phyloP scores from a whole-genome alignment of 2,797 vertebrate genomes.

The Florisuga fusca region DNA sequence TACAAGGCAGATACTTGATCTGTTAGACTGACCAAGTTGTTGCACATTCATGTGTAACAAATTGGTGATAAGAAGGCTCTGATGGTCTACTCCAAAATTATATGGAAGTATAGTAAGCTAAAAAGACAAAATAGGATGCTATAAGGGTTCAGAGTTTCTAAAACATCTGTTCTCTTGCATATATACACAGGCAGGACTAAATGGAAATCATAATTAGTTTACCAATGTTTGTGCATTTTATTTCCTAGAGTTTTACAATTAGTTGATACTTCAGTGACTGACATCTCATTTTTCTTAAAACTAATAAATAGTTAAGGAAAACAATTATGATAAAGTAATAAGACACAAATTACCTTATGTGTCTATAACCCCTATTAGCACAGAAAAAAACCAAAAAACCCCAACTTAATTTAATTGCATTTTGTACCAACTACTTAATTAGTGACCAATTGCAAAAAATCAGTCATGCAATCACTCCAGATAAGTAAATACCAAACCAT shows the following conservation, averaged over 20 bases:
- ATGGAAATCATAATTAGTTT: not conserved
- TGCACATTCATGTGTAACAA: conserved; percentile 9
- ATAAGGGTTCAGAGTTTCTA: not conserved
- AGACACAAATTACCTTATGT: not conserved
- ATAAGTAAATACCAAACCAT: not conserved
- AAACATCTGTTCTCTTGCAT: not conserved
- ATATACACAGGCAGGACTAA: not conserved
- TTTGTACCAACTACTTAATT: not conserved
- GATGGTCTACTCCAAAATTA: not conserved
- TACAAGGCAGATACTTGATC: conserved; percentile 14
- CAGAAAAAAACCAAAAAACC: not conserved
- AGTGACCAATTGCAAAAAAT: not conserved
- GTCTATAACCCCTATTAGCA: not conserved
- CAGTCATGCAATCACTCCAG: not conserved
- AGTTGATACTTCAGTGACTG: not conserved
- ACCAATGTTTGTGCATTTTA: not conserved
- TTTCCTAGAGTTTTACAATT: not conserved
- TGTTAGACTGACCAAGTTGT: not conserved
- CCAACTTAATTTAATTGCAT: not conserved
- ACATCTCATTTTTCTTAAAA: not conserved
- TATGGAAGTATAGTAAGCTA: not conserved
- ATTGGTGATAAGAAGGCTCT: conserved; percentile 22
- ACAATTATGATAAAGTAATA: not conserved
- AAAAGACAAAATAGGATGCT: not conserved
- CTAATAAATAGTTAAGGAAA: not conserved